Percentiles rank a stretch among this genome's conserved stretches.
Evolutionary conservation across 2,797 vertebrate species (phyloP).

Genomic region (Halcyon badia): DNA sequence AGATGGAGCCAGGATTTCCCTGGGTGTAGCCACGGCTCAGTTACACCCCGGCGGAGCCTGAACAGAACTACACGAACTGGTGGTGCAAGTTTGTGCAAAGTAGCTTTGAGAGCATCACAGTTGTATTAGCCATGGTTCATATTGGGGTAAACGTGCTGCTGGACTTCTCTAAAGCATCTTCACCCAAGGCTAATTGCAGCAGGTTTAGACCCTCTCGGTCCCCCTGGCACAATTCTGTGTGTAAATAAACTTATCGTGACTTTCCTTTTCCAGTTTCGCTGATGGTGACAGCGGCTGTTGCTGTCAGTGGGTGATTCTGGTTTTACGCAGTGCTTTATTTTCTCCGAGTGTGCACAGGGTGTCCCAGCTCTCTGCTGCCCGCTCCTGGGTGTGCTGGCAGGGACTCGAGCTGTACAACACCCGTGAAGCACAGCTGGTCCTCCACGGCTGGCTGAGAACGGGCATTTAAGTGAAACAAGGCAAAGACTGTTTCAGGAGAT

Average conservation of each 20-base stretch:
- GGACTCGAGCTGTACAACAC: accelerated
- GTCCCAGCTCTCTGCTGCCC: not conserved
- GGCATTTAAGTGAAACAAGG: not conserved
- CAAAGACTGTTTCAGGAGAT: not conserved
- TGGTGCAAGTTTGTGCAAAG: not conserved
- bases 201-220: not conserved
- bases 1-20: accelerated
- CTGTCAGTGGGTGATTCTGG: not conserved
- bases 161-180: not conserved
- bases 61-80: accelerated
- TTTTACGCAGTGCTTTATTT: accelerated
- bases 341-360: too few species aligned
- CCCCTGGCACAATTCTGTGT: too few species aligned
- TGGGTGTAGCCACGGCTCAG: accelerated
- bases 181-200: not conserved
- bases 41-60: accelerated
- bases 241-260: not conserved
- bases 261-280: not conserved
- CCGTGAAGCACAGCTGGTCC: not conserved
- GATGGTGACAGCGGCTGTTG: not conserved
- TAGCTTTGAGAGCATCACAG: accelerated
- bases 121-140: too few species aligned
- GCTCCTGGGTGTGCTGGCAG: not conserved
- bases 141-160: not conserved
- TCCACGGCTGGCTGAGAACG: accelerated